Conservation (phyloP, 1,140 invertebrate species). For the Apis laboriosa region DNA sequence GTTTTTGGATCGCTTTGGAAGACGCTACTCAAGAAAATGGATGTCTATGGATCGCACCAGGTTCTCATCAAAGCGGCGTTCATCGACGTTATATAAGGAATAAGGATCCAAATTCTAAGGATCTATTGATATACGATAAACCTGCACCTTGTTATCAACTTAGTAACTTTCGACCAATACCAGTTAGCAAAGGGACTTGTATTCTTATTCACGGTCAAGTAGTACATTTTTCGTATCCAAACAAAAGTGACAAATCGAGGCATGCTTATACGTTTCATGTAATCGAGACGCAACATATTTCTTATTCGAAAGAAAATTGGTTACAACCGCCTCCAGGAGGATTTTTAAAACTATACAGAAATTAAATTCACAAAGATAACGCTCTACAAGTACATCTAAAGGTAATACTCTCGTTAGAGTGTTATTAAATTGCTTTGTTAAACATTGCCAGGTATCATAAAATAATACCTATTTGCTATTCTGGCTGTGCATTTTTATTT, state of each 20-base stretch:
- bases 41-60: constrained; percentile 95
- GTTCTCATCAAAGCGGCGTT: constrained; percentile 92
- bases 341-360: constrained; percentile 85
- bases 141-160: constrained; percentile 87
- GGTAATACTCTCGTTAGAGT: neutral
- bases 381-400: no score
- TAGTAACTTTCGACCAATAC: constrained; percentile 88
- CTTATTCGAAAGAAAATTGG: constrained; percentile 94
- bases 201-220: constrained; percentile 96
- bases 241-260: constrained; percentile 91
- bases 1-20: constrained; percentile 97
- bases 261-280: constrained; percentile 98
- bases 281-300: constrained; percentile 88
- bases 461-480: neutral
- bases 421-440: neutral
- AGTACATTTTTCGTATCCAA: constrained; percentile 94
- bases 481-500: constrained; percentile 59
- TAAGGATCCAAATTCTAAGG: constrained; percentile 83
- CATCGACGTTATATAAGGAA: constrained; percentile 88
- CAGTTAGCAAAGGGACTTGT: constrained; percentile 91
- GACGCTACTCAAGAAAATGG: constrained; percentile 96
- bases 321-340: constrained; percentile 85
- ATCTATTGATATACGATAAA: constrained; percentile 85
- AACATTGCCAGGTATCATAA: constrained; percentile 11
- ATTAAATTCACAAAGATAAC: constrained; percentile 65